Evolutionary conservation across 2,888 invertebrate species (phyloP).

Genomic region (Molanna angustata): DNA sequence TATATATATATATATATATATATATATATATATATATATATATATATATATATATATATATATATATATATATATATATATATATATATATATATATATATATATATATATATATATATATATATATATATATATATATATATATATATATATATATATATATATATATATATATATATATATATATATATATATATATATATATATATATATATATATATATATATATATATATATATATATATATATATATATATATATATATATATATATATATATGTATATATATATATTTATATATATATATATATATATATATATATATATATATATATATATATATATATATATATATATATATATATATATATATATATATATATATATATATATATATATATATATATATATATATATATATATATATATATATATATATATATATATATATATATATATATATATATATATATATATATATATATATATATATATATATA

Average conservation of each 20-base stretch:
- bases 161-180: neutral
- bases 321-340: neutral
- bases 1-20: too few species aligned
- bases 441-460: too few species aligned
- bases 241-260: neutral
- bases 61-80: too few species aligned
- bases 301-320: neutral
- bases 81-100: too few species aligned
- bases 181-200: neutral
- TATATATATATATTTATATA: neutral
- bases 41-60: too few species aligned
- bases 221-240: neutral
- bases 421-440: neutral
- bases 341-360: neutral
- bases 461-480: too few species aligned
- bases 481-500: too few species aligned
- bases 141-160: neutral
- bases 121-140: neutral
- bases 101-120: too few species aligned
- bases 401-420: neutral
- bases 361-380: neutral
- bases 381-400: neutral
- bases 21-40: too few species aligned
- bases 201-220: neutral
- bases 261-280: neutral